phyloP scores from a whole-genome alignment of 2,888 invertebrate species.

The Cyaniris semiargus region DNA sequence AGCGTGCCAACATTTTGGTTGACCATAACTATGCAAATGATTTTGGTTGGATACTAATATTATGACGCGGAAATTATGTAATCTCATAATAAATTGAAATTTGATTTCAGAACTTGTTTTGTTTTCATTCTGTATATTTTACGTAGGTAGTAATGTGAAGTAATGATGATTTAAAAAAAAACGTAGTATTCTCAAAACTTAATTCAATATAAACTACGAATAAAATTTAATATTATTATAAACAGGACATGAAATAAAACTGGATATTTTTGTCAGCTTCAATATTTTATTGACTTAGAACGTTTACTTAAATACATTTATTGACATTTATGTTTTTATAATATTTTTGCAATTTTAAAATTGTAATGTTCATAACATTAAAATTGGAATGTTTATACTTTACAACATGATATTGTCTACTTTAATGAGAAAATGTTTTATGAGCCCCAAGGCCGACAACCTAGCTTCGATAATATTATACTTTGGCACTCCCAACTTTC shows the following conservation, averaged over 20 bases:
- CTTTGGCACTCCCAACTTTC: slow-evolving; percentile 4
- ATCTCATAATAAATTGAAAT: slow-evolving; percentile 63
- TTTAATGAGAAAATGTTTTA: not conserved
- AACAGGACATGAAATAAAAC: not conserved
- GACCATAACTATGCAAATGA: slow-evolving; percentile 2
- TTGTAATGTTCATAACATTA: slow-evolving; percentile 1
- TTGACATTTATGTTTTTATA: not conserved
- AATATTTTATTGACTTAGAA: slow-evolving; percentile 15
- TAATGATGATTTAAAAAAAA: too few species aligned
- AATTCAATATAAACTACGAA: not conserved
- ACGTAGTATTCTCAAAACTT: not conserved
- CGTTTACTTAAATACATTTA: not conserved
- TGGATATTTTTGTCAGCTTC: not conserved
- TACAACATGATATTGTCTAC: slow-evolving; percentile 14
- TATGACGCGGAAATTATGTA: slow-evolving; percentile 60
- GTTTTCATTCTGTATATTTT: slow-evolving; percentile 44
- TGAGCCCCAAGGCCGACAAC: not conserved
- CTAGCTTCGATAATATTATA: not conserved
- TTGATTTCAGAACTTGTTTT: slow-evolving; percentile 54
- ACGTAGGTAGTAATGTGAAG: too few species aligned
- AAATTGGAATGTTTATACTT: not conserved
- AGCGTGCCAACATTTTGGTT: not conserved
- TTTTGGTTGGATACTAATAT: slow-evolving; percentile 40
- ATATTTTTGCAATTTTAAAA: not conserved
- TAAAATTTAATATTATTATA: not conserved